Percentiles rank a stretch among this genome's conserved stretches.
Conservation (phyloP, 2,888 invertebrate genomes). For the Tipula unca region DNA sequence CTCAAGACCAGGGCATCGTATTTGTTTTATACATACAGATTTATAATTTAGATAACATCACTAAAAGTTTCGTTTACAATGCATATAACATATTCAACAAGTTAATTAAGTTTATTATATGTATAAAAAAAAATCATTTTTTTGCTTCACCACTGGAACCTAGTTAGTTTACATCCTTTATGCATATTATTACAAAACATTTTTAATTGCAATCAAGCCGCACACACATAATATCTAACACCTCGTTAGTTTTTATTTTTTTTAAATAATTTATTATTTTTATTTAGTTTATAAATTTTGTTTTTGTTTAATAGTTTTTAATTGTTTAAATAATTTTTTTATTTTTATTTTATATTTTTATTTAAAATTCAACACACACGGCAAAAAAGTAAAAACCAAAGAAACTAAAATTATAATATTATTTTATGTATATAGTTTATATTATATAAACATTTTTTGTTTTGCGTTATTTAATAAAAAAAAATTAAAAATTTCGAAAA, state of each 20-base stretch:
- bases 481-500: background rate
- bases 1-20: background rate
- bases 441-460: background rate
- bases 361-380: constrained; percentile 23
- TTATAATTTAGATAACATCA: background rate
- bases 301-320: constrained; percentile 18
- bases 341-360: constrained; percentile 25
- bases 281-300: constrained; percentile 27
- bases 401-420: background rate
- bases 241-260: background rate
- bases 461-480: constrained; percentile 17
- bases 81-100: background rate
- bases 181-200: background rate
- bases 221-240: background rate
- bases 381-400: constrained; percentile 19
- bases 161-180: background rate
- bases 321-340: constrained; percentile 24
- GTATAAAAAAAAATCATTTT: background rate
- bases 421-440: constrained; percentile 20
- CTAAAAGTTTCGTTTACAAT: background rate
- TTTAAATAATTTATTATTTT: constrained; percentile 23
- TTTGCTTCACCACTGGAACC: no score
- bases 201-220: background rate
- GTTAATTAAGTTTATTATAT: constrained; percentile 2
- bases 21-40: background rate